Base-by-base conservation (phyloP, 2,113 vertebrate genomes). In the Kobus ellipsiprymnus region DNA sequence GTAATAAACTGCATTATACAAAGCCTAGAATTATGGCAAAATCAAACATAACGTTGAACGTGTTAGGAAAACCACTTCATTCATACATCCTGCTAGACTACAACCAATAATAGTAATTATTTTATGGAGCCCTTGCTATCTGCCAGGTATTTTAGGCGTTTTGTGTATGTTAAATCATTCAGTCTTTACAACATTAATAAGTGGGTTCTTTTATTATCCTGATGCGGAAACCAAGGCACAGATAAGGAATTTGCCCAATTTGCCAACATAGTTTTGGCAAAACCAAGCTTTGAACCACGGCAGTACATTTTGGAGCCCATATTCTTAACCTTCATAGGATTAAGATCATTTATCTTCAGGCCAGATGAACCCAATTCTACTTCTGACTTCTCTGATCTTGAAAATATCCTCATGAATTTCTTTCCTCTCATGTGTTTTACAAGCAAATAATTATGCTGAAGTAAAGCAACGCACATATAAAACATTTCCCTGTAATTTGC, bases 391-490 rank as follows among this genome's bases (percentile, higher is more conserved):
- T 97, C 97, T 97, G 94, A 97, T 97, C 96, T 97, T 88, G n/a
- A 92, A 95, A 97, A 82, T 48, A 55, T 25, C 19, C 67, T 83
- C 44, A 60, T 82, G 60, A 81, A 77, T 88, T 57, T 80, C 46
- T 86, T 93, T 48, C 78, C 77, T 96, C 86, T 94, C 82, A 57
- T 81, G 55, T 83, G 78, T 86, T 98, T 97, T 95, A 97, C 78
- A 94, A 97, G 97, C 78, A 96, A 97, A 96, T 97, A 80, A 97
- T 95, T 97, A 96, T 82, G 84, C 60, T 80, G 90, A 96, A 95
- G 86, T 85, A 50, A 84, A 95, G 81, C 59, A 95, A 71, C 10
- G 40, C 74, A 86, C 4, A 89, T 40, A 67, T 71, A 91, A 27
- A 52, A 59, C 84, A 50, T 77, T 97, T 92, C 95, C 87, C 92